These are phyloP conservation scores for Acinonyx jubatus DNA, from an alignment of 2,113 vertebrate species.

Conservation along the genomic window DNA sequence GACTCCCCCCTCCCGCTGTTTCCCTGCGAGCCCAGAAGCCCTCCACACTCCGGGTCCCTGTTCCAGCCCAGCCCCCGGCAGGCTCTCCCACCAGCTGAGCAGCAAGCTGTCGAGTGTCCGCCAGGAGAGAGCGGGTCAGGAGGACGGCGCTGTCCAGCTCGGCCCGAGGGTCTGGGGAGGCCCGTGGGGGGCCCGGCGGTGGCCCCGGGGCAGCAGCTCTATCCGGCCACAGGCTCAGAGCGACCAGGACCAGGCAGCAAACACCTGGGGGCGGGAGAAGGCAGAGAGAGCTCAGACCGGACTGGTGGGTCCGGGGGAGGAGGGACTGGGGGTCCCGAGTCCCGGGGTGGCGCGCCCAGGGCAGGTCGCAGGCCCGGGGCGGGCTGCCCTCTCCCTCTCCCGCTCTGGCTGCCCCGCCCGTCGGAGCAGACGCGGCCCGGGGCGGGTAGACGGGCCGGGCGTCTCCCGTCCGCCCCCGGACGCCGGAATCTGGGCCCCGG, in stretches of 20 bases:
- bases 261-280: constrained; percentile 14
- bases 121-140: constrained; percentile 92
- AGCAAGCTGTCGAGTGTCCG: constrained; percentile 91
- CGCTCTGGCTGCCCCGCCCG: constrained; percentile 69
- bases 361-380: constrained; percentile 41
- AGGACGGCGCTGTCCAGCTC: constrained; percentile 94
- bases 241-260: constrained; percentile 59
- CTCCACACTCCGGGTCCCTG: too few relatives aligned
- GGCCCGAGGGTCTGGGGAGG: constrained; percentile 86
- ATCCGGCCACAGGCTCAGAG: constrained; percentile 70
- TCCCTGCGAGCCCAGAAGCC: not conserved
- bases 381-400: constrained; percentile 46
- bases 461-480: constrained; percentile 79
- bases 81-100: constrained; percentile 92
- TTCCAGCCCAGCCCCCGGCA: constrained; percentile 82
- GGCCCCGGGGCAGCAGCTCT: constrained; percentile 54
- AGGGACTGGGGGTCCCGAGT: not conserved
- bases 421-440: constrained; percentile 77
- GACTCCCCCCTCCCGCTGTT: fast-evolving
- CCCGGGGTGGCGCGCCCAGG: constrained; percentile 43
- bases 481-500: constrained; percentile 80
- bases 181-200: constrained; percentile 40
- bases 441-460: constrained; percentile 80
- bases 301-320: not conserved
- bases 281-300: not conserved